Conservation (phyloP, 30 jellyfish, hydroid and myxozoan species). For the Aurelia coerulea region DNA sequence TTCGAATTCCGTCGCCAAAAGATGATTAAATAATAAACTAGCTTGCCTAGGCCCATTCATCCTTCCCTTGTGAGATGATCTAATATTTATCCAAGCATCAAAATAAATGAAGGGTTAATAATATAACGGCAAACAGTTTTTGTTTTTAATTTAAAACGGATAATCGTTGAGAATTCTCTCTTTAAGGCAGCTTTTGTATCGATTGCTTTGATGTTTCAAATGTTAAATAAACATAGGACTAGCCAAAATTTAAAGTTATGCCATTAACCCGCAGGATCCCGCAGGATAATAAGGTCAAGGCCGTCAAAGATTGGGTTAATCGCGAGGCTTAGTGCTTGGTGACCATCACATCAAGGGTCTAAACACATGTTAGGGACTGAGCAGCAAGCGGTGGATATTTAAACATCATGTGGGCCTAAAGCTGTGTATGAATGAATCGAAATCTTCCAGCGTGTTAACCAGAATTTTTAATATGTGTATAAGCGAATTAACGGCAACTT, state of each 20-base stretch:
- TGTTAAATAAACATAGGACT: background rate
- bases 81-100: conserved; percentile 4
- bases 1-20: conserved; percentile 31
- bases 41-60: background rate
- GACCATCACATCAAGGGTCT: background rate
- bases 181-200: background rate
- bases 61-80: conserved; percentile 3
- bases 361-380: too few relatives aligned
- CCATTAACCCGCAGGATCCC: conserved; percentile 13
- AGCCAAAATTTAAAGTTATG: background rate
- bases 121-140: background rate
- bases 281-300: conserved; percentile 6
- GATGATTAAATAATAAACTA: conserved; percentile 4
- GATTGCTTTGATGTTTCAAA: background rate
- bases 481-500: background rate
- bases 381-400: too few relatives aligned
- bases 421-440: background rate
- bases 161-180: background rate
- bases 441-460: background rate
- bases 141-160: background rate
- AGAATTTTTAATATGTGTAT: background rate
- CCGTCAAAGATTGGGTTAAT: conserved; percentile 19
- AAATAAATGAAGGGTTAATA: too few relatives aligned
- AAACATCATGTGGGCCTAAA: background rate
- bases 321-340: background rate